Conservation (phyloP, 2,113 vertebrate species). For the Entomyzon cyanotis region DNA sequence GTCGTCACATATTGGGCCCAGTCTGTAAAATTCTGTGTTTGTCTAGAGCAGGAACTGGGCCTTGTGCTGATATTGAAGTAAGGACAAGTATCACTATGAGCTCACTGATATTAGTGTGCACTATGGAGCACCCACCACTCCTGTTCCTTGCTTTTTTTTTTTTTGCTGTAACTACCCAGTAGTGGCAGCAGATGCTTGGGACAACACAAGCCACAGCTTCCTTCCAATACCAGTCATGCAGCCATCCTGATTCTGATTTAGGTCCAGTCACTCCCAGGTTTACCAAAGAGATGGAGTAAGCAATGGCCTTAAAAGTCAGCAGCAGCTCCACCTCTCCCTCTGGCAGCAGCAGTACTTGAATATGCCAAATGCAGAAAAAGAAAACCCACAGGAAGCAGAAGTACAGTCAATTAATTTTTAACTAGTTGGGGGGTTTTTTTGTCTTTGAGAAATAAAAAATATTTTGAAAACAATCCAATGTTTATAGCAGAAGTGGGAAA, state of each 20-base stretch:
- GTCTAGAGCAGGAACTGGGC: neutral
- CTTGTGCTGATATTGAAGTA: neutral
- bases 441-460: neutral
- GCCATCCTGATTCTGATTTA: neutral
- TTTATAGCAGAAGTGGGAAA: neutral
- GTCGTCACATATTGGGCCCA: fast-evolving
- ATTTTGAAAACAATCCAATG: neutral
- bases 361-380: neutral
- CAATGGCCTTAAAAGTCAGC: neutral
- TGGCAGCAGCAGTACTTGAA: neutral
- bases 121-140: neutral
- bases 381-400: neutral
- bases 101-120: neutral
- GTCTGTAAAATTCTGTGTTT: neutral
- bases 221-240: neutral
- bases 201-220: neutral
- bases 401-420: neutral
- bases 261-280: neutral
- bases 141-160: neutral
- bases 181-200: neutral
- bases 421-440: neutral
- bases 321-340: neutral
- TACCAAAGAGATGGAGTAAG: neutral
- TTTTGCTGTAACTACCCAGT: no score
- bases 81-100: neutral